phyloP scores from a whole-genome alignment of 2,113 vertebrate species.

The Hystrix cristata region DNA sequence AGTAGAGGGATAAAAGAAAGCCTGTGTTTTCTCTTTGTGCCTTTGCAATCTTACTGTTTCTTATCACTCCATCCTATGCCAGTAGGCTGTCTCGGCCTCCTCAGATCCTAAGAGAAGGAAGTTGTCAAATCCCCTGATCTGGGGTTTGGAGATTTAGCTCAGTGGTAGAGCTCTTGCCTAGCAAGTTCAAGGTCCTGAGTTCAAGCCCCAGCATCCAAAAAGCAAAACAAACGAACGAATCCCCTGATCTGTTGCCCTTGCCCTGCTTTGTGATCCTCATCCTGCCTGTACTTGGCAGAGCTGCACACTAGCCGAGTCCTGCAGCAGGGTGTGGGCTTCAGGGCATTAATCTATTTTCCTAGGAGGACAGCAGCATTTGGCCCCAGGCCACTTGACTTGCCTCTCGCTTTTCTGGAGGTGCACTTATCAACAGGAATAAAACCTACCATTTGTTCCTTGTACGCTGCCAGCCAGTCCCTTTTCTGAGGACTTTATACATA shows the following conservation, averaged over 20 bases:
- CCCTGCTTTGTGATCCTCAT: neutral
- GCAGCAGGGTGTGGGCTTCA: neutral
- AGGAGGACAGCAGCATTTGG: neutral
- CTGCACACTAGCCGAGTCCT: neutral
- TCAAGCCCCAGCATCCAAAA: too few species aligned
- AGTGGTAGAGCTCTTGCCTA: too few species aligned
- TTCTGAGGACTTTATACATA: neutral
- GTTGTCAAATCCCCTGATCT: neutral
- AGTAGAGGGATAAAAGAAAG: neutral
- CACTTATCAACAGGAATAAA: neutral
- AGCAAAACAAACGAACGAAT: too few species aligned
- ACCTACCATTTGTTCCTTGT: neutral
- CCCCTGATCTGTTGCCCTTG: neutral
- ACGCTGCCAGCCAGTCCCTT: neutral
- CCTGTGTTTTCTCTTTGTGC: neutral
- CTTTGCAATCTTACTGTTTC: neutral
- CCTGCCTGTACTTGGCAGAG: neutral
- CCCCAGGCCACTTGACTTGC: neutral
- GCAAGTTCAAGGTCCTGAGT: too few species aligned
- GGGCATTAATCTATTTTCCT: neutral
- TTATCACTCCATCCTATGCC: neutral
- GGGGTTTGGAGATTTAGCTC: too few species aligned
- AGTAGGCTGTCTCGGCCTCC: neutral
- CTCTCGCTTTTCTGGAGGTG: neutral
- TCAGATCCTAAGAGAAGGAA: neutral